Base-by-base conservation (phyloP, 2,113 vertebrate genomes). In the Tenebrosternarchus preto region DNA sequence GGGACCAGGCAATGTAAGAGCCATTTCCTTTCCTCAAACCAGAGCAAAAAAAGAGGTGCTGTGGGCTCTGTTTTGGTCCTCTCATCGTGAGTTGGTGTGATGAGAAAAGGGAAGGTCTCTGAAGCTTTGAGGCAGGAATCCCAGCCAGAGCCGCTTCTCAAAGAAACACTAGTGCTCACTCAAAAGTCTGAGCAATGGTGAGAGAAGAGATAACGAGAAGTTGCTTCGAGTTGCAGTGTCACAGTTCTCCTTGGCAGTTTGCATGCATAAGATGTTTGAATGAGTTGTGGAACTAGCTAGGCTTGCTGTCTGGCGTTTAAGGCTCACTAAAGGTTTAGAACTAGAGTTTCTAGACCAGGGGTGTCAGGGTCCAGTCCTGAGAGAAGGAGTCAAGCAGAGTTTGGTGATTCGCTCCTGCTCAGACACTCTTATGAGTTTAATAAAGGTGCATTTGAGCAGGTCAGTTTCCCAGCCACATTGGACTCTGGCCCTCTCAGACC, bases 81-180 rank as follows among this genome's bases (percentile, higher is more conserved):
- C 88, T 91, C 89, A 90, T 86, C 22, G 12, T 92, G 89, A 92
- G 70, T 1, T 73, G 78, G 85, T 87, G 83, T 80, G 85, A 67
- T 69, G 59, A 87, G 75, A 89, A 90, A 92, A 90, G 83, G 67
- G 86, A 89, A 85, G 85, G 76, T 82, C 29, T 76, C 24, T 69
- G 80, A 20, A 84, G 66, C 83, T 81, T 5, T 79, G 31, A 78
- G 50, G 84, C 20, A 77, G 43, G 75, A 68, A 84, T 83, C 87
- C 84, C 66, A 83, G 67, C 74, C 71, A 56, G 74, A 85, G 85
- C 75, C 84, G 24, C 53, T 76, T 70, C 83, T 83, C 60, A 72
- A 73, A 16, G 80, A 87, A 82, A 85, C 81, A 73, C 36, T 84
- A 72, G 74, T 85, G 53, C 63, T 75, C 53, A 83, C 39, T 81